Percentiles rank a stretch among this genome's conserved stretches.
These are phyloP conservation scores for Apeltes quadracus DNA, from an alignment of 2,113 vertebrate species.

Conservation along the genomic window DNA sequence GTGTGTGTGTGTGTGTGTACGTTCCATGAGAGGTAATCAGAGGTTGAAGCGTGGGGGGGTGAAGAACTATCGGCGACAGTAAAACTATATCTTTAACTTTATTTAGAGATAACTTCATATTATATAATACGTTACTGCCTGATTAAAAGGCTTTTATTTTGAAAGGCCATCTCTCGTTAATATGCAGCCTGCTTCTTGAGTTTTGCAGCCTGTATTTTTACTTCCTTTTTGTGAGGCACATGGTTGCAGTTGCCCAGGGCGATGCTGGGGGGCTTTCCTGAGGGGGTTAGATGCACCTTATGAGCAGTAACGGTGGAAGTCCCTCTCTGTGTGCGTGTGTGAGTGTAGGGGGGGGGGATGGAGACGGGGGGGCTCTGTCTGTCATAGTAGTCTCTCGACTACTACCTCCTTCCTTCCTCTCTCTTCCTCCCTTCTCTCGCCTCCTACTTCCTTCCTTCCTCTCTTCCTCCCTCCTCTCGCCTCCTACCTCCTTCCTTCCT, in stretches of 20 bases:
- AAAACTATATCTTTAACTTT: conserved; percentile 41
- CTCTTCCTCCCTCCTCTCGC: no score
- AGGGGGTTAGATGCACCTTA: conserved; percentile 30
- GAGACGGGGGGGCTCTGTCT: conserved; percentile 48
- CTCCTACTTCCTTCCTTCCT: no score
- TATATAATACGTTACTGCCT: no score
- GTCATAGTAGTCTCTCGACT: no score
- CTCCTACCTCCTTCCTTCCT: no score
- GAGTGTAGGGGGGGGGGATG: conserved; percentile 5
- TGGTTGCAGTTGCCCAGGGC: conserved; percentile 66
- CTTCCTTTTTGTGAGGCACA: conserved; percentile 20
- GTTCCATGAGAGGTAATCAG: conserved; percentile 67
- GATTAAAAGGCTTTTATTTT: no score
- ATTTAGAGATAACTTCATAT: conserved; percentile 47
- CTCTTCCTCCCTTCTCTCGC: no score
- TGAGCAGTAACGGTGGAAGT: conserved; percentile 60
- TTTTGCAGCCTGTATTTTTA: background rate
- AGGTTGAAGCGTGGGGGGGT: conserved; percentile 63
- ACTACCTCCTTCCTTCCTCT: no score
- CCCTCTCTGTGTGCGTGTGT: conserved; percentile 36
- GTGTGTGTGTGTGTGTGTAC: conserved; percentile 29
- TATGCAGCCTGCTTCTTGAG: no score
- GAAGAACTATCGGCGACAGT: background rate
- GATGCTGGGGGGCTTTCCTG: conserved; percentile 68
- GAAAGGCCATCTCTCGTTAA: no score